Evolutionary conservation across 2,888 invertebrate genomes (phyloP).

Genomic region (Agrilus biguttatus): DNA sequence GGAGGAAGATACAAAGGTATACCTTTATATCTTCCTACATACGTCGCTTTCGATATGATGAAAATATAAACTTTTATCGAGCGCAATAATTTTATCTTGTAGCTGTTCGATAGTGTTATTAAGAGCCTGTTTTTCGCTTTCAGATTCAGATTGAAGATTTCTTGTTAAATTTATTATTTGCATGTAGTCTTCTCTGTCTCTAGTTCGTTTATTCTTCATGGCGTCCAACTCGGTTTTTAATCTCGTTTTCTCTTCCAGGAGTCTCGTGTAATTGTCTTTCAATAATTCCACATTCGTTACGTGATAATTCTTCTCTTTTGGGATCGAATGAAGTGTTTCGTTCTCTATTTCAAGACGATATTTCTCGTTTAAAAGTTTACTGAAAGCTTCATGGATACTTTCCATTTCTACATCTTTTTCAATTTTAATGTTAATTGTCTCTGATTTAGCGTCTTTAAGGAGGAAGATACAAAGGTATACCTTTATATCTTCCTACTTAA

Average conservation of each 20-base stretch:
- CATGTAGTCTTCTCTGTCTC: constrained; percentile 27
- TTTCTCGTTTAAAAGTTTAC: constrained; percentile 20
- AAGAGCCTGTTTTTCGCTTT: background rate
- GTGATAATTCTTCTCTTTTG: constrained; percentile 19
- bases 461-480: no score
- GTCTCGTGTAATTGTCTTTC: constrained; percentile 27
- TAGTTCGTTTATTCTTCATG: constrained; percentile 23
- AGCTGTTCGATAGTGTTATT: background rate
- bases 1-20: no score
- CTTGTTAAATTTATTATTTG: constrained; percentile 14
- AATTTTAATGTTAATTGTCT: constrained; percentile 5
- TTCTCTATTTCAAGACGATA: constrained; percentile 24
- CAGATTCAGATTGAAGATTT: background rate
- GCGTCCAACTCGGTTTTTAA: no score
- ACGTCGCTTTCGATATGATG: no score
- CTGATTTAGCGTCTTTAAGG: constrained; percentile 1
- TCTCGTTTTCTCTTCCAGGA: constrained; percentile 27
- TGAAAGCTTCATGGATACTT: constrained; percentile 21
- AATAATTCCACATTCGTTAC: constrained; percentile 15
- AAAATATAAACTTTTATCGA: background rate
- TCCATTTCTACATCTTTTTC: constrained; percentile 11
- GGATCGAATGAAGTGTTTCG: constrained; percentile 15
- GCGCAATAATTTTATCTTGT: background rate
- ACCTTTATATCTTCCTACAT: no score
- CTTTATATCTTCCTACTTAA: no score